Base-by-base conservation (phyloP, 2,797 vertebrate genomes). In the Tragelaphus eurycerus region DNA sequence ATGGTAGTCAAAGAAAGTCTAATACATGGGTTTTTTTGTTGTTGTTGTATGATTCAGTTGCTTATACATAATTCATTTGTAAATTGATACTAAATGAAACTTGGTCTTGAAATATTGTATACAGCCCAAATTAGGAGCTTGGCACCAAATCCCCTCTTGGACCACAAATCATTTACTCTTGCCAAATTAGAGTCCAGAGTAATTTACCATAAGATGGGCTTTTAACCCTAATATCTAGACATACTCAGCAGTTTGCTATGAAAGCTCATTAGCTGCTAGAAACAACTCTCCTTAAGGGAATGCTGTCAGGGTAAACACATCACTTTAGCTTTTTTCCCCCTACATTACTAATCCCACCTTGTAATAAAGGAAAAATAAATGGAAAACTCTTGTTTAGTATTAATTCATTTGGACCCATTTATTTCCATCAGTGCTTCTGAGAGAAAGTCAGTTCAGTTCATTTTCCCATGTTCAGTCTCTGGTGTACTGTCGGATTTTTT, bases 81-180 rank as follows among this genome's bases (percentile, higher is more conserved):
- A 97, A 98, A 97, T 96, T 97, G 95, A 96, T 98, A 90, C 94
- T 98, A 98, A 97, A 97, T 97, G 97, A 97, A 98, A 97, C 96
- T 98, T 97, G 87, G 85, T 98, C 93, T 97, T 95, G 97, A 98
- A 97, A 97, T 98, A 96, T 92, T 97, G 83, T 97, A 94, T 96
- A 96, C 71, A 95, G 88, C 71, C 95, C 94, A 97, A 98, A 97
- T 96, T 96, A 97, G 92, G 85, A 97, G 71, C 67, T 98, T 98
- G 98, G 98, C 96, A 98, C 94, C 94, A 96, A 98, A 97, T 97
- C 88, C 93, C 93, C 95, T 93, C 79, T 97, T 98, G 97, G 95
- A 97, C 90, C 90, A 92, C 97, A 97, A 98, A 98, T 97, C 88
- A 95, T 93, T 96, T 97, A 67, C 85, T 96, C 71, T 96, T 97